Percentiles rank a stretch among this genome's conserved stretches.
Conservation (phyloP, 2,888 invertebrate species). For the Hedya salicella region DNA sequence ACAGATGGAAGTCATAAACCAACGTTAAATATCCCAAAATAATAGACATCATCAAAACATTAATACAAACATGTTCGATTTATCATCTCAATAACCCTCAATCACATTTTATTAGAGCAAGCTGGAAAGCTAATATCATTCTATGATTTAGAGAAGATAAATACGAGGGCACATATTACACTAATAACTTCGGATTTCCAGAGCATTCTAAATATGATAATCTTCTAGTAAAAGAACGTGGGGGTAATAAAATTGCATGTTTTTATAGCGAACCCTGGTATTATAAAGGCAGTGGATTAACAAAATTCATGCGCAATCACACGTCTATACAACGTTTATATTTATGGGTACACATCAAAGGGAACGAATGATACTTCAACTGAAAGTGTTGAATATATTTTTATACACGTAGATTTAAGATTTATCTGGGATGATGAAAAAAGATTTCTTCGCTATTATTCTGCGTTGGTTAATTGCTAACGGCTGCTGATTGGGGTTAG, state of each 20-base stretch:
- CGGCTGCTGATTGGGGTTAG: too few species aligned
- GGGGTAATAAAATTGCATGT: constrained; percentile 45
- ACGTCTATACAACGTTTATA: constrained; percentile 47
- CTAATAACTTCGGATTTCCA: constrained; percentile 40
- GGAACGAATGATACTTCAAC: constrained; percentile 24
- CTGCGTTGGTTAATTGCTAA: neutral
- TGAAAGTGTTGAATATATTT: constrained; percentile 22
- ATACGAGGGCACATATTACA: constrained; percentile 32
- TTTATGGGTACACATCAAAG: constrained; percentile 42
- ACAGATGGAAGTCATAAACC: too few species aligned
- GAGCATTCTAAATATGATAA: constrained; percentile 47
- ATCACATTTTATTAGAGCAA: constrained; percentile 15
- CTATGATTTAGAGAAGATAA: constrained; percentile 38
- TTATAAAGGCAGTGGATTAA: constrained; percentile 45
- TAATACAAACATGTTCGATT: constrained; percentile 11
- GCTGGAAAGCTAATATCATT: constrained; percentile 8
- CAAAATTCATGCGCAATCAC: constrained; percentile 57
- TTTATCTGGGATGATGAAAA: neutral
- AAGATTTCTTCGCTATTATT: too few species aligned
- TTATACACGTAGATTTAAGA: neutral
- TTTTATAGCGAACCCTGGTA: constrained; percentile 44
- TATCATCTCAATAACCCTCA: constrained; percentile 12
- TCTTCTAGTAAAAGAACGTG: constrained; percentile 44
- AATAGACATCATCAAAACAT: constrained; percentile 3
- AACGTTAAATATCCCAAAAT: constrained; percentile 12